Evolutionary conservation across 2,888 invertebrate species (phyloP), one percentile per base, ranked within the genome.

Genomic region (Megaustenia siamemsis): DNA sequence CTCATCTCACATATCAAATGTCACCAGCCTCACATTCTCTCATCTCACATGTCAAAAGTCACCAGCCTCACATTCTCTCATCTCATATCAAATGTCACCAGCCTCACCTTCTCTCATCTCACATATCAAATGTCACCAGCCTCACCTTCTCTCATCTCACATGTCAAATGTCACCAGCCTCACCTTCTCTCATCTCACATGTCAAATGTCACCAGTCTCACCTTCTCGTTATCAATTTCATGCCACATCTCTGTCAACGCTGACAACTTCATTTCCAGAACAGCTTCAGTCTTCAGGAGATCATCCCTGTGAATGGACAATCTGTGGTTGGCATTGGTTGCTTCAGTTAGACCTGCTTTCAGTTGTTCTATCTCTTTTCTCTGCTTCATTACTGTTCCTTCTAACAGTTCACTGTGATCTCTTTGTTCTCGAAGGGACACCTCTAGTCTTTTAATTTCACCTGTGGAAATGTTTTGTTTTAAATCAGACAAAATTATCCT

Each of bases 161-260:
- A n/a, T n/a, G n/a, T n/a, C n/a, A n/a, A n/a, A n/a, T n/a, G n/a
- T n/a, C n/a, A n/a, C n/a, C n/a, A n/a, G n/a, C n/a, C n/a, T n/a
- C n/a, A n/a, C n/a, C n/a, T n/a, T n/a, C n/a, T n/a, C n/a, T n/a
- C n/a, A n/a, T n/a, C n/a, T n/a, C n/a, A n/a, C n/a, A n/a, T n/a
- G n/a, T n/a, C n/a, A n/a, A n/a, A n/a, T n/a, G n/a, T n/a, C n/a
- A 4, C 28, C 32, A 35, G 1, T 63, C 89, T 88, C 15, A 89
- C 86, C 49, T 90, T 90, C 73, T 92, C 90, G 38, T 86, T 78
- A 49, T 89, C 89, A 12, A 92, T 86, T 82, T 92, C 91, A 43
- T 88, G 88, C 85, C 91, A 90, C 49, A 92, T 90, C 77, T 91
- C 90, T 35, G 90, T 90, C 87, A 92, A 88, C 3, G 90, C 90